Evolutionary conservation across 1,140 invertebrate species (phyloP).

Genomic region (Aphis gossypii): DNA sequence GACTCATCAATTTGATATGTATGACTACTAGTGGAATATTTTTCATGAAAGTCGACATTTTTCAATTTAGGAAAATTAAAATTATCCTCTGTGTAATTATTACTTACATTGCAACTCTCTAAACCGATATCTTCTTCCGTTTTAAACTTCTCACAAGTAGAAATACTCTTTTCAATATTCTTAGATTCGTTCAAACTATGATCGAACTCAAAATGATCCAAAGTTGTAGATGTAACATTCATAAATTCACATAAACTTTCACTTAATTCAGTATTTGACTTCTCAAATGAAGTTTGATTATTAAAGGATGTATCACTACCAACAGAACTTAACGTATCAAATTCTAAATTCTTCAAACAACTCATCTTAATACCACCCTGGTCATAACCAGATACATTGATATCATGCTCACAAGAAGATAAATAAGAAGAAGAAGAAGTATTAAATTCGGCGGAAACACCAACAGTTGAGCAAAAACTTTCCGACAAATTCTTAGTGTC

Average conservation of each 20-base stretch:
- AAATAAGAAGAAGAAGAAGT: not conserved
- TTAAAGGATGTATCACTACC: not conserved
- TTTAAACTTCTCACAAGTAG: not conserved
- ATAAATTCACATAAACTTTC: not conserved
- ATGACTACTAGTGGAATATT: not conserved
- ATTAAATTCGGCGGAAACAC: not conserved
- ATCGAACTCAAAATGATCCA: not conserved
- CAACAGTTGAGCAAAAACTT: too few relatives aligned
- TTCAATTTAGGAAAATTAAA: not conserved
- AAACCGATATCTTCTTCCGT: too few relatives aligned
- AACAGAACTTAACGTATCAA: not conserved
- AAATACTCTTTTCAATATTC: too few relatives aligned
- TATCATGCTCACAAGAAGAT: not conserved
- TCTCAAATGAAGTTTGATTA: not conserved
- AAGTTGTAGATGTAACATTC: not conserved
- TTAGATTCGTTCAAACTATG: not conserved
- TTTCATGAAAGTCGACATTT: not conserved
- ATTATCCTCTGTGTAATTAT: not conserved
- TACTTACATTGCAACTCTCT: not conserved
- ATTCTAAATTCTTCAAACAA: not conserved
- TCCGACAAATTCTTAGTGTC: too few relatives aligned
- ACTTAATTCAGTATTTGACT: not conserved
- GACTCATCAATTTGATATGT: not conserved
- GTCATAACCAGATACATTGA: not conserved
- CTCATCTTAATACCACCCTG: rapidly evolving